Evolutionary conservation across 2,888 invertebrate species (phyloP).

Genomic region (Lepidonotus clava): DNA sequence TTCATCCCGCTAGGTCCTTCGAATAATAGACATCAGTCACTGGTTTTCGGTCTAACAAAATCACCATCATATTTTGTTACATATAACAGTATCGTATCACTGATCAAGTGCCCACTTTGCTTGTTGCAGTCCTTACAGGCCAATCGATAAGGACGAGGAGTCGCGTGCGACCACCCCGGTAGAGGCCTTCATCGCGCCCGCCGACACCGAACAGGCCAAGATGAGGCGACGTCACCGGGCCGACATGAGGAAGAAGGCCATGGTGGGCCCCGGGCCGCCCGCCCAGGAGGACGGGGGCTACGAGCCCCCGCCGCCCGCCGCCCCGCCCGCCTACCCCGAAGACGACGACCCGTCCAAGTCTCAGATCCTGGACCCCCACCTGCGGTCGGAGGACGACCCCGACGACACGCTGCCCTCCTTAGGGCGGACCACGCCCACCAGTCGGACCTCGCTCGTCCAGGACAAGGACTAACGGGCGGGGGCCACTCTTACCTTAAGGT

Average conservation of each 20-base stretch:
- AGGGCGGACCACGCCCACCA: background rate
- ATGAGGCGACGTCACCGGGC: background rate
- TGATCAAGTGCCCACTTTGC: too few relatives aligned
- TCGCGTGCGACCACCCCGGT: slow-evolving; percentile 7
- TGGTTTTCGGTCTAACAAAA: too few relatives aligned
- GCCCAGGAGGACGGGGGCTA: background rate
- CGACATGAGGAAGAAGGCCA: background rate
- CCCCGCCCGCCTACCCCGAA: background rate
- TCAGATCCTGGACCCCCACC: slow-evolving; percentile 15
- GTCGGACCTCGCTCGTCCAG: slow-evolving; percentile 10
- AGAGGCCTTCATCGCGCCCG: background rate
- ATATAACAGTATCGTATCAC: too few relatives aligned
- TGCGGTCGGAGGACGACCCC: slow-evolving; percentile 5
- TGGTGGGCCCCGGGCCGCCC: background rate
- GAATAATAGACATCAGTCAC: too few relatives aligned
- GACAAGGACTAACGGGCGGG: background rate
- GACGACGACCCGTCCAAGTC: slow-evolving; percentile 13
- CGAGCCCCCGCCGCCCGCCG: background rate
- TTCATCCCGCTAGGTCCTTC: too few relatives aligned
- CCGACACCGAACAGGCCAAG: background rate
- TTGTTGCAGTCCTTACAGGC: background rate
- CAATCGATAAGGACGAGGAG: background rate
- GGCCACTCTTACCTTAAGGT: too few relatives aligned
- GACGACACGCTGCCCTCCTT: background rate
- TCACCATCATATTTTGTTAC: too few relatives aligned